Conservation (phyloP, 2,113 vertebrate genomes). For the Seriola quinqueradiata region DNA sequence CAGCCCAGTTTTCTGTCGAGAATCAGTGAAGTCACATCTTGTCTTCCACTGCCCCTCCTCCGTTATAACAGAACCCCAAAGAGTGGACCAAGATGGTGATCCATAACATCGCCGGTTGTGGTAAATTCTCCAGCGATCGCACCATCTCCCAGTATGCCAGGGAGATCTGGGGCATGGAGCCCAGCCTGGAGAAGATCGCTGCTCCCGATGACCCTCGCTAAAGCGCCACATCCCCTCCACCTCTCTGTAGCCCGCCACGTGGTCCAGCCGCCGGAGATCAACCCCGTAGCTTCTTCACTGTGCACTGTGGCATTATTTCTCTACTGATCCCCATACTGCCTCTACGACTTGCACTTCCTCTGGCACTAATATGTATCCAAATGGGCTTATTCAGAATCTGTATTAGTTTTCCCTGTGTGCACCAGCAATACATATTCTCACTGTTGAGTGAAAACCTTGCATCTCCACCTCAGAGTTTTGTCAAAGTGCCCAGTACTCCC, state of each 20-base stretch:
- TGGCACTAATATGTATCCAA: neutral
- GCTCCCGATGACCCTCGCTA: conserved; percentile 87
- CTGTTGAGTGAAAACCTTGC: conserved; percentile 20
- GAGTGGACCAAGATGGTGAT: conserved; percentile 94
- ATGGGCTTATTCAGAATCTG: neutral
- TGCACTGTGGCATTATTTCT: conserved; percentile 54
- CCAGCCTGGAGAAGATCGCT: conserved; percentile 87
- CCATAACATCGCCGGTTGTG: conserved; percentile 90
- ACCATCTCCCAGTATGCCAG: conserved; percentile 91
- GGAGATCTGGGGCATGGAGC: conserved; percentile 93
- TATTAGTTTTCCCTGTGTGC: neutral
- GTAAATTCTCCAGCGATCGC: conserved; percentile 95
- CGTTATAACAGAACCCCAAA: conserved; percentile 86
- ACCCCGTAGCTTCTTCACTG: conserved; percentile 49
- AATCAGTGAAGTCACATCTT: neutral
- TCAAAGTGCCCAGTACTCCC: neutral
- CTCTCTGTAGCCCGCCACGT: conserved; percentile 1
- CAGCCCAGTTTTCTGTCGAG: neutral
- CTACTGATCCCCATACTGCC: neutral
- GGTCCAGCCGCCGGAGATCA: conserved; percentile 13
- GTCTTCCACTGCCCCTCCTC: neutral
- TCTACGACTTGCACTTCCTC: conserved; percentile 1
- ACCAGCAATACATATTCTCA: conserved; percentile 39
- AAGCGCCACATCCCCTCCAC: neutral
- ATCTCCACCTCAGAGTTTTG: neutral